phyloP scores from a whole-genome alignment of 2,113 vertebrate genomes.

The Capreolus pygargus region DNA sequence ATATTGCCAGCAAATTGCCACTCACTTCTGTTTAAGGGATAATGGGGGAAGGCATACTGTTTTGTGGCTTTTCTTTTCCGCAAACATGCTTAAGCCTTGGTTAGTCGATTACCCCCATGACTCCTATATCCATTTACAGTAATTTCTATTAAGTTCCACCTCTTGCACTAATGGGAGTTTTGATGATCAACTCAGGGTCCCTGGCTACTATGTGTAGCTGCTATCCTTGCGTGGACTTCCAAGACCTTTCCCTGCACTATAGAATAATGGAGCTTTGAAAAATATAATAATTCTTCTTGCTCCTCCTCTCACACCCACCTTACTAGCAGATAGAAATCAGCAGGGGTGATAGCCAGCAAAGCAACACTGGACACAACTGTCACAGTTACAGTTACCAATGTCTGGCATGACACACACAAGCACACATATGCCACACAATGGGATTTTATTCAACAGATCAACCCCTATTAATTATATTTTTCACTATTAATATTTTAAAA shows the following conservation, averaged over 20 bases:
- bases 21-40: slow-evolving; percentile 72
- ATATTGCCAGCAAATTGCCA: slow-evolving; percentile 46
- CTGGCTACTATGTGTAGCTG: slow-evolving; percentile 74
- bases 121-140: slow-evolving; percentile 82
- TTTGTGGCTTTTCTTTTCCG: slow-evolving; percentile 78
- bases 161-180: slow-evolving; percentile 81
- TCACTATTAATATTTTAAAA: slow-evolving; percentile 20
- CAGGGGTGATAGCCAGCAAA: slow-evolving; percentile 72
- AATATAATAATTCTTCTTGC: slow-evolving; percentile 58
- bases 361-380: slow-evolving; percentile 44
- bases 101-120: slow-evolving; percentile 81
- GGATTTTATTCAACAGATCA: slow-evolving; percentile 70
- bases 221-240: slow-evolving; percentile 56
- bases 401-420: slow-evolving; percentile 28
- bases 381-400: neutral
- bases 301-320: slow-evolving; percentile 55
- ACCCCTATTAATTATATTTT: slow-evolving; percentile 43
- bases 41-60: slow-evolving; percentile 76
- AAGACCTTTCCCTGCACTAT: slow-evolving; percentile 46
- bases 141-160: slow-evolving; percentile 82
- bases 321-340: slow-evolving; percentile 71
- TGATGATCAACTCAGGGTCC: slow-evolving; percentile 75
- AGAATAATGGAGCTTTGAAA: slow-evolving; percentile 73
- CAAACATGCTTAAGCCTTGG: slow-evolving; percentile 78
- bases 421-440: slow-evolving; percentile 53